These are phyloP conservation scores for Corythornis cristatus DNA, from an alignment of 2,113 vertebrate species.

Conservation along the genomic window DNA sequence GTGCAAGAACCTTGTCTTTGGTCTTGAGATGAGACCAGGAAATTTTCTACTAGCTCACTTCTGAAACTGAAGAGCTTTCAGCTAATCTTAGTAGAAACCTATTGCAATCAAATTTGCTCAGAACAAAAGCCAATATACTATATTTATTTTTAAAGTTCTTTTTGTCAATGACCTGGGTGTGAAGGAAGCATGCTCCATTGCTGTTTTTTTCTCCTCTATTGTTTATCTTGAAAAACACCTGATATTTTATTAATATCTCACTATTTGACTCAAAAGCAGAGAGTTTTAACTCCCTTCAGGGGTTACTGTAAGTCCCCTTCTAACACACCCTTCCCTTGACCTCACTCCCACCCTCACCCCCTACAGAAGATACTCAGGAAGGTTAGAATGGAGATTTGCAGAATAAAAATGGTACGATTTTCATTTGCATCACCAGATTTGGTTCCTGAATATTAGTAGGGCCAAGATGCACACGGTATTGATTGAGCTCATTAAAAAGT, in stretches of 20 bases:
- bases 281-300: conserved; percentile 11
- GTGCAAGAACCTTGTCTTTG: background rate
- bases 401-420: background rate
- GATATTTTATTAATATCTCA: conserved; percentile 27
- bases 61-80: background rate
- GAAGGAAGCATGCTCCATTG: conserved; percentile 6
- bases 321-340: conserved; percentile 35
- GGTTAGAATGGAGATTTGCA: background rate
- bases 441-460: background rate
- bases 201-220: background rate
- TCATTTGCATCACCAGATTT: background rate
- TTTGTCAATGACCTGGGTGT: conserved; percentile 21
- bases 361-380: background rate
- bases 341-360: background rate
- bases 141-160: conserved; percentile 25
- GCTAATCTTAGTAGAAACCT: background rate
- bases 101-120: background rate
- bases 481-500: background rate
- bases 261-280: background rate
- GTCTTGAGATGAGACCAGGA: background rate
- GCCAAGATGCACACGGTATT: background rate
- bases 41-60: background rate
- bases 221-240: conserved; percentile 44
- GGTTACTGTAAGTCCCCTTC: conserved; percentile 31
- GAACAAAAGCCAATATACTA: background rate